Base-by-base conservation (phyloP, 1,140 invertebrate species). In the Drosophila varians region DNA sequence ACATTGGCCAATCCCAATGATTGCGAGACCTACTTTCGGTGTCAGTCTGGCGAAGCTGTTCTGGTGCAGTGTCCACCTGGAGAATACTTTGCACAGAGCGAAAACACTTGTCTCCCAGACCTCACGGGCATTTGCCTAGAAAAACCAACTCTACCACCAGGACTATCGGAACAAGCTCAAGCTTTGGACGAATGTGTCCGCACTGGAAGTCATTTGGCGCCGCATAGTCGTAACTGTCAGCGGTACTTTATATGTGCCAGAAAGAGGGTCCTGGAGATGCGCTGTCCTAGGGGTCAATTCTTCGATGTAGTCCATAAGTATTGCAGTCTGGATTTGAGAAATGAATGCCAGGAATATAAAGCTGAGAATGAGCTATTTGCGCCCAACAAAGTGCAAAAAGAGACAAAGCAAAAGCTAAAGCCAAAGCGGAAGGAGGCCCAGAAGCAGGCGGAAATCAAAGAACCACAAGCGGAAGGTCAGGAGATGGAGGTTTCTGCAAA, bases 1-100 rank as follows among this genome's bases (percentile, higher is more conserved):
- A 69, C 58, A 7, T 25, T 88, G 25, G 5, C 43, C 5, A 87
- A 89, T 48, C 9, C 45, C 2, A 42, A 46, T 9, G 69, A 89
- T n/a, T 89, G 86, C 36, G 57, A 77, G 7, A 89, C 76, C 4
- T 89, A 82, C 12, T 88, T 80, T 65, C 51, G 57, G 3, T 69
- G 82, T 36, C 12, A 51, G 5, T 9, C 28, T 4, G 79, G 77
- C n/a, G 19, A 51, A 2, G 77, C 80, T 4, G 51, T 60, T 12
- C 12, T 82, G 14, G 49, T 74, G 6, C 52, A 72, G 19, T 89
- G 86, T 19, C 68, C 74, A 4, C 16, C 38, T 0, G 69, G 64
- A 14, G 46, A 79, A 0, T 89, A 86, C 45, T 89, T 58, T 25
- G 55, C 76, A 3, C 31, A 8, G 3, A 25, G n/a, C 8, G 14